phyloP scores from a whole-genome alignment of 2,113 vertebrate species.

The Rhinogobius similis region DNA sequence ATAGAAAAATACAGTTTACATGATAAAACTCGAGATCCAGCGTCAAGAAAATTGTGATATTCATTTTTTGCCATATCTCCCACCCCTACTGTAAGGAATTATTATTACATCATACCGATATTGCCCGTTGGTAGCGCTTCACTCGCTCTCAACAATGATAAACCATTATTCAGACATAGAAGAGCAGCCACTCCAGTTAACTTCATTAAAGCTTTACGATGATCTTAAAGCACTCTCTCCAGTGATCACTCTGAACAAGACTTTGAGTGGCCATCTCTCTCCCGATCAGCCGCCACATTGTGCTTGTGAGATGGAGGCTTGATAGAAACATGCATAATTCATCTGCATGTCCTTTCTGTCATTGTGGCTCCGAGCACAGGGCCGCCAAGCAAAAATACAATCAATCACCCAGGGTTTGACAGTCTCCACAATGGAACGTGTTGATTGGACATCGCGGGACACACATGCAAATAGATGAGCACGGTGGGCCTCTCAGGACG shows the following conservation, averaged over 20 bases:
- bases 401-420: constrained; percentile 65
- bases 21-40: no score
- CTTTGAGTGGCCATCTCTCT: constrained; percentile 16
- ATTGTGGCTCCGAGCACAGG: constrained; percentile 55
- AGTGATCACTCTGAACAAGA: constrained; percentile 8
- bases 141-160: constrained; percentile 3
- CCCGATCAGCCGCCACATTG: constrained; percentile 19
- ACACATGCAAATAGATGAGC: constrained; percentile 37
- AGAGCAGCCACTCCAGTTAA: constrained; percentile 11
- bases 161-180: background rate
- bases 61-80: no score
- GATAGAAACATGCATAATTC: constrained; percentile 72
- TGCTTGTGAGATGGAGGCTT: constrained; percentile 52
- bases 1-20: no score
- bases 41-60: no score
- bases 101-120: no score
- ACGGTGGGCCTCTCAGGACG: constrained; percentile 25
- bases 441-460: constrained; percentile 60
- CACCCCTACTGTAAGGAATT: no score
- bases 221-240: constrained; percentile 11
- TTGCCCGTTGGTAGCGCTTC: background rate
- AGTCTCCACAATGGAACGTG: constrained; percentile 56
- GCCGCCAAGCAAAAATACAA: constrained; percentile 59
- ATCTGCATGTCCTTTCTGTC: constrained; percentile 67
- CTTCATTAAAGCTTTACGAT: constrained; percentile 1